Conservation (phyloP, 1,140 invertebrate genomes). For the Drosophila punjabiensis region DNA sequence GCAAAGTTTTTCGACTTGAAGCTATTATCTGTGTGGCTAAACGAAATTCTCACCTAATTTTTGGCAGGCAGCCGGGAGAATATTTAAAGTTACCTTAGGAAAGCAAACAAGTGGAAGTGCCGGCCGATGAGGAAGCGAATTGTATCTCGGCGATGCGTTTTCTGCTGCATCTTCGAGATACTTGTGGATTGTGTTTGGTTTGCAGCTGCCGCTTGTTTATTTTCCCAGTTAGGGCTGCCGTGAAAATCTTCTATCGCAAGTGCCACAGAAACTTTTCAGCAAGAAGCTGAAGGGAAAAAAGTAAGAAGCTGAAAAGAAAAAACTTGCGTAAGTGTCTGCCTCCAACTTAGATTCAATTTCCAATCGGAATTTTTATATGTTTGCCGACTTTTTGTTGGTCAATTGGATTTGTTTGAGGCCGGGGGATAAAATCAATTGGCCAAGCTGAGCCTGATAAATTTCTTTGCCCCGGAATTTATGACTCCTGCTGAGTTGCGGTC, state of each 20-base stretch:
- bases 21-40: slow-evolving; percentile 25
- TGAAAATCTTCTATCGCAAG: slow-evolving; percentile 48
- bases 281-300: background rate
- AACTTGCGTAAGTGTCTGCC: slow-evolving; percentile 44
- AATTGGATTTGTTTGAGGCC: slow-evolving; percentile 41
- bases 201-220: slow-evolving; percentile 52
- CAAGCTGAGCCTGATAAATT: slow-evolving; percentile 51
- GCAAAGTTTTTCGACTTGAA: slow-evolving; percentile 53
- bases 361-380: slow-evolving; percentile 36
- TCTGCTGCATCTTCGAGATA: slow-evolving; percentile 50
- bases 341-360: slow-evolving; percentile 42
- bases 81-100: slow-evolving; percentile 67
- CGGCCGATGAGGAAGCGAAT: slow-evolving; percentile 65
- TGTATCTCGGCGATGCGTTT: slow-evolving; percentile 64
- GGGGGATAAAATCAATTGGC: slow-evolving; percentile 63
- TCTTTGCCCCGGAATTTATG: slow-evolving; percentile 60
- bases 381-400: slow-evolving; percentile 44
- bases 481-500: slow-evolving; percentile 45
- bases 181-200: slow-evolving; percentile 64
- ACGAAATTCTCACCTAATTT: slow-evolving; percentile 75
- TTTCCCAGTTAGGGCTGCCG: slow-evolving; percentile 51
- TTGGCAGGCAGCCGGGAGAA: slow-evolving; percentile 53
- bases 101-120: slow-evolving; percentile 62
- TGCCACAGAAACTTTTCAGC: slow-evolving; percentile 45
- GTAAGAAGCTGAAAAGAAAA: background rate